Percentiles rank a stretch among this genome's conserved stretches.
Evolutionary conservation across 2,113 vertebrate genomes (phyloP).

Genomic region (Rhinichthys klamathensis): DNA sequence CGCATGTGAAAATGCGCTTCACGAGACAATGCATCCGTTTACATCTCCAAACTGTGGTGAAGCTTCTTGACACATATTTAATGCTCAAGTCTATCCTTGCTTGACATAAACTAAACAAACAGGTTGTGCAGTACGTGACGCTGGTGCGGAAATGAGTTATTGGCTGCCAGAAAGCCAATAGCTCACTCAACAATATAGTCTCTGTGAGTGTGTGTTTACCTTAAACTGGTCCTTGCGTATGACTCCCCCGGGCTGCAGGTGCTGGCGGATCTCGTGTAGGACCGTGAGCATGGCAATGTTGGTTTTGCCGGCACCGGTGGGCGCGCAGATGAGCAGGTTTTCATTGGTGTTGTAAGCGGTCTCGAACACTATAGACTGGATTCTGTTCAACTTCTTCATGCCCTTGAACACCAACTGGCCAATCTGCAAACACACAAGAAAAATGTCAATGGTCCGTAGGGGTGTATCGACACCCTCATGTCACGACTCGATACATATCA

Average conservation of each 20-base stretch:
- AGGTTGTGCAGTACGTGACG: background rate
- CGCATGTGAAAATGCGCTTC: slow-evolving; percentile 47
- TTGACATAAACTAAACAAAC: slow-evolving; percentile 22
- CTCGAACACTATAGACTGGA: slow-evolving; percentile 96
- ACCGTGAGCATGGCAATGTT: slow-evolving; percentile 97
- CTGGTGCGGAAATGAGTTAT: slow-evolving; percentile 26
- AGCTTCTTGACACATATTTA: slow-evolving; percentile 54
- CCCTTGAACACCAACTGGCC: slow-evolving; percentile 96
- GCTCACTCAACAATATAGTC: slow-evolving; percentile 16
- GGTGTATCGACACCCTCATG: too few relatives aligned
- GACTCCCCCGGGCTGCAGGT: slow-evolving; percentile 87
- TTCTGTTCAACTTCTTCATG: slow-evolving; percentile 90
- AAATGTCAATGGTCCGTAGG: background rate
- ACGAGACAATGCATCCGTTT: slow-evolving; percentile 76
- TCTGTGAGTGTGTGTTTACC: slow-evolving; percentile 70
- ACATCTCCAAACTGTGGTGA: slow-evolving; percentile 66
- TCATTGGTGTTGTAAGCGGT: slow-evolving; percentile 98
- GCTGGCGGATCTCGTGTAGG: slow-evolving; percentile 94
- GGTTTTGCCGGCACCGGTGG: slow-evolving; percentile 96
- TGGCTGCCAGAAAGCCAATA: slow-evolving; percentile 32
- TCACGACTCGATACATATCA: too few relatives aligned
- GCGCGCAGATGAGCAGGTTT: slow-evolving; percentile 95
- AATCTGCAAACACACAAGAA: slow-evolving; percentile 74
- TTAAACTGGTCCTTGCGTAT: slow-evolving; percentile 98
- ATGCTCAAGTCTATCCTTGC: slow-evolving; percentile 17